phyloP scores from a whole-genome alignment of 2,113 vertebrate species.

The Alaudala cheleensis region DNA sequence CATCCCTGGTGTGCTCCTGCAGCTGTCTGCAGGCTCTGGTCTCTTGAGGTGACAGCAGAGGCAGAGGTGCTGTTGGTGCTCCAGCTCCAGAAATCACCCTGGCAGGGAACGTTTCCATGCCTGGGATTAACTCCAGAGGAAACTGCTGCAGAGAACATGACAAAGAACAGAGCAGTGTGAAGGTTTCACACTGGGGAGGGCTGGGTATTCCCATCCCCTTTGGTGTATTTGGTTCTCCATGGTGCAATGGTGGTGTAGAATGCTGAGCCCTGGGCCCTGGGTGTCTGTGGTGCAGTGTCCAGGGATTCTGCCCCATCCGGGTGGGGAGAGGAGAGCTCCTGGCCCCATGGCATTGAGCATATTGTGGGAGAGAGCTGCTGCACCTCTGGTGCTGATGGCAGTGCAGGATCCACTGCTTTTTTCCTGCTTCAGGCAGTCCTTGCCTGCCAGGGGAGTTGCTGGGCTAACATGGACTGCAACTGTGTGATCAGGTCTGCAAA shows the following conservation, averaged over 20 bases:
- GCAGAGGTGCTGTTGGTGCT: neutral
- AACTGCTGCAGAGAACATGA: neutral
- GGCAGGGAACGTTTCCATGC: accelerated
- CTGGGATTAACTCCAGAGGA: neutral
- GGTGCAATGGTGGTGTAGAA: neutral
- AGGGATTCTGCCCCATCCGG: neutral
- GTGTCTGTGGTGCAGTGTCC: accelerated
- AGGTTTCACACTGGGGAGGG: neutral
- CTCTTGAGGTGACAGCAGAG: neutral
- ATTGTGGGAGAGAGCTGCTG: accelerated
- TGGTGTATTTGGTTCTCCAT: neutral
- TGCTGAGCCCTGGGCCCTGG: neutral
- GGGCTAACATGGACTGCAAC: neutral
- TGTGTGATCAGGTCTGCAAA: neutral
- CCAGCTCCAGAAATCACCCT: neutral
- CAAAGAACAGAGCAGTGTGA: neutral
- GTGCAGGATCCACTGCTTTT: neutral
- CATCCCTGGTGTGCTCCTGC: neutral
- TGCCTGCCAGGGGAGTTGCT: neutral
- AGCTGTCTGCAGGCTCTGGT: neutral
- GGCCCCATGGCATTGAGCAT: neutral
- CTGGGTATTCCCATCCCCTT: neutral
- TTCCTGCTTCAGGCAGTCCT: neutral
- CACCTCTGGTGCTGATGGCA: accelerated
- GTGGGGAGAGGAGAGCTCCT: neutral